A percentile compares a stretch with the other conserved stretches of the same genome.
Conservation (phyloP, 2,797 vertebrate genomes). For the Glyptemys insculpta region DNA sequence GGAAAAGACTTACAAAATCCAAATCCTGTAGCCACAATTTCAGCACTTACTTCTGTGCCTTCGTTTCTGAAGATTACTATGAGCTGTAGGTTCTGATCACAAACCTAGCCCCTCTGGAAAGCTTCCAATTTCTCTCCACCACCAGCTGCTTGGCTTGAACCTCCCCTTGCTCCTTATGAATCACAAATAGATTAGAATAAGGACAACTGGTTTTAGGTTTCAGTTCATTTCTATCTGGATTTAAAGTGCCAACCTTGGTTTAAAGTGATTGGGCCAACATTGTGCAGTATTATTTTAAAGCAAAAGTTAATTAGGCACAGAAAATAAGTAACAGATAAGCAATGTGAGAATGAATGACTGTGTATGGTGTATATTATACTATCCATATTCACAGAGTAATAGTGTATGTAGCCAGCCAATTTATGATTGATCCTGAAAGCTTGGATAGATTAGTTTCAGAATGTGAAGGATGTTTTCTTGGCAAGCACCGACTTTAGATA, state of each 20-base stretch:
- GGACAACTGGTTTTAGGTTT: conserved; percentile 35
- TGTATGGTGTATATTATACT: not conserved
- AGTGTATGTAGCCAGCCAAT: conserved; percentile 47
- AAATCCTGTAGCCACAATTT: not conserved
- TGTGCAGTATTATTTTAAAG: conserved; percentile 24
- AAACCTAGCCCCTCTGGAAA: conserved; percentile 53
- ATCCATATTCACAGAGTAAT: conserved; percentile 7
- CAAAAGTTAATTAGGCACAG: conserved; percentile 18
- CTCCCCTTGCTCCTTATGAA: conserved; percentile 13
- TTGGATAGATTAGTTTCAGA: conserved; percentile 19
- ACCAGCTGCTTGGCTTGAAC: conserved; percentile 66
- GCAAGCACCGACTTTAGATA: conserved; percentile 57
- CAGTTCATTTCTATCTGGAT: conserved; percentile 40
- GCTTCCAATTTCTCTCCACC: conserved; percentile 55
- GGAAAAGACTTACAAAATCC: not conserved
- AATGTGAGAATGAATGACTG: not conserved
- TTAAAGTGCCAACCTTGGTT: conserved; percentile 18
- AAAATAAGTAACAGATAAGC: conserved; percentile 48
- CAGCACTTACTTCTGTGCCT: conserved; percentile 35
- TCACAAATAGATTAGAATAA: conserved; percentile 33
- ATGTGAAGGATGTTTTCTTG: conserved; percentile 66
- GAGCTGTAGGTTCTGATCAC: conserved; percentile 53
- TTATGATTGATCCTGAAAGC: conserved; percentile 55
- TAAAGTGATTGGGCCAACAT: not conserved
- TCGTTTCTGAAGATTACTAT: conserved; percentile 35